These are phyloP conservation scores for Vespertilio murinus DNA, from an alignment of 2,797 vertebrate genomes.

Conservation along the genomic window DNA sequence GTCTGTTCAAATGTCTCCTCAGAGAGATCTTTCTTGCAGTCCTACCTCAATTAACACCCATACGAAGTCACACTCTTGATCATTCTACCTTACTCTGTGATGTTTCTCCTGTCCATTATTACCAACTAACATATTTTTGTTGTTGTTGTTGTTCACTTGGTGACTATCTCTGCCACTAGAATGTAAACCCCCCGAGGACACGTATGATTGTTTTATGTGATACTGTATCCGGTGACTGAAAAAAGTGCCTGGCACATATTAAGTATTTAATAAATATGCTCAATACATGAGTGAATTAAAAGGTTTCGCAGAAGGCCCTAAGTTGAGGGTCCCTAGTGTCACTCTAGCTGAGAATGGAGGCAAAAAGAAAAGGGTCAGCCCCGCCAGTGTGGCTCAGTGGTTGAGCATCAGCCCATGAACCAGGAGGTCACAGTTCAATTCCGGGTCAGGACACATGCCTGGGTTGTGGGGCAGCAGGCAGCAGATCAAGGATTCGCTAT, in stretches of 20 bases:
- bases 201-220: background rate
- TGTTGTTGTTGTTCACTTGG: background rate
- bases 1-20: background rate
- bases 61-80: background rate
- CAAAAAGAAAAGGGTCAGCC: background rate
- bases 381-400: background rate
- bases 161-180: background rate
- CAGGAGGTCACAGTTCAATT: too few species aligned
- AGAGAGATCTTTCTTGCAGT: background rate
- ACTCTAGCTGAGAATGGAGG: background rate
- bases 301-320: background rate
- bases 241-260: background rate
- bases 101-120: background rate
- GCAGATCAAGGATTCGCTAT: too few species aligned
- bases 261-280: background rate
- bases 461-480: too few species aligned
- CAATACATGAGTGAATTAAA: background rate
- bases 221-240: background rate
- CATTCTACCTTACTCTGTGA: background rate
- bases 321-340: background rate
- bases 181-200: background rate
- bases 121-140: background rate
- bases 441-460: too few species aligned
- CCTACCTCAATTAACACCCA: background rate
- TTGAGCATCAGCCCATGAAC: background rate